Evolutionary conservation across 2,888 invertebrate genomes (phyloP), one percentile per base, ranked within the genome.

Genomic region (Pterobdella sp.): DNA sequence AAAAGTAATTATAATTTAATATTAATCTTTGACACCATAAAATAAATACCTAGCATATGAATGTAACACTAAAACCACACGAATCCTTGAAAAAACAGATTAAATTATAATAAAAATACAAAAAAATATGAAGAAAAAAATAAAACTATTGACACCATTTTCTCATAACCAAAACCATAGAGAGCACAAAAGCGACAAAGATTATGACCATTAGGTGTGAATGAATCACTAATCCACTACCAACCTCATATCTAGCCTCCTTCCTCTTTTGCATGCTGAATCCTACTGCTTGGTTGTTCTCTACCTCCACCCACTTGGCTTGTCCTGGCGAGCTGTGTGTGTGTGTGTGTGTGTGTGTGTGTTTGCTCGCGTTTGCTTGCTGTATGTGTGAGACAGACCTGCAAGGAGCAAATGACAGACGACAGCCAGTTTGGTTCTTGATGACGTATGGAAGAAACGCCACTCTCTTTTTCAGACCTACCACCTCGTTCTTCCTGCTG

Each of bases 391-490:
- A 3, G 63, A 29, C 29, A 29, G 37, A 74, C 74, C 69, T 60
- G 32, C 91, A 87, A 0, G 93, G 93, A 75, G 91, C 90, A 84
- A 94, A 96, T 86, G 89, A 89, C 31, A 97, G 86, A 26, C 88
- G 87, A 72, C 90, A 90, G 0, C 96, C 96, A 0, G 94, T 93
- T 77, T 92, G 90, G 85, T 98, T 98, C 80, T 90, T 89, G 75
- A 98, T 85, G 14, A 93, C 91, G 85, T 93, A 97, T 0, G 97
- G 96, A 76, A 97, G 90, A 85, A 97, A 97, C 2, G 96, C 94
- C 34, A 90, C 89, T 72, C 94, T 87, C 26, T 91, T 87, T 71
- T 90, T 67, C 22, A 75, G 75, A 63, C 68, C 76, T 60, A 66
- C 74, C 69, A 60, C 69, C n/a, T 4, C 31, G 32, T 63, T 35